Base-by-base conservation (phyloP, 2,797 vertebrate species). In the Tadarida brasiliensis region DNA sequence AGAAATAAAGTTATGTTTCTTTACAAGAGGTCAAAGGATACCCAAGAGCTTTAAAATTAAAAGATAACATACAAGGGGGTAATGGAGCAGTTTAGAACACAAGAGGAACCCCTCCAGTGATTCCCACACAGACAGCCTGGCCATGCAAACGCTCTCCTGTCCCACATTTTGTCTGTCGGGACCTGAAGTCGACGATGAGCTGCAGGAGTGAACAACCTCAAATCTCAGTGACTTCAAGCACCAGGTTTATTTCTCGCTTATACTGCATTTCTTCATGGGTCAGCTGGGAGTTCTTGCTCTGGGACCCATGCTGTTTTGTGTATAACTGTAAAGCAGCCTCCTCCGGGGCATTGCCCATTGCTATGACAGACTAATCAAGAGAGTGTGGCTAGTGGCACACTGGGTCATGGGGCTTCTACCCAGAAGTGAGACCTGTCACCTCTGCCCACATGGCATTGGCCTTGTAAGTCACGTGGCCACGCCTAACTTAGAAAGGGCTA, bases 1-100 rank as follows among this genome's bases (percentile, higher is more conserved):
- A 83, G 68, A 68, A 33, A 82, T 76, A 44, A 85, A 89, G 28
- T 77, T 90, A 33, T 30, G 2, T 33, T 77, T 24, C n/a, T 39
- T 87, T 65, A 10, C 11, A 87, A 90, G 77, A n/a, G 12, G 20
- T 70, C 44, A 87, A 84, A 92, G 54, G 56, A 65, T n/a, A 93
- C 33, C 10, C 22, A 57, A 84, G 33, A 47, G 19, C 61, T 95
- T 91, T 89, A 81, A 83, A 67, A 82, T 49, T 30, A 63, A 85
- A 91, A 85, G 51, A 22, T 20, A 84, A 70, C 49, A 51, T 85
- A 22, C 26, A 61, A 35, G 22, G 11, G 76, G 28, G 14, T 15
- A 35, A 19, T 47, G 67, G 39, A 67, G 10, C 4, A 6, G 14
- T 81, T 86, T 71, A 59, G 78, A 47, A 89, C 1, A 5, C 9